A percentile compares a stretch with the other conserved stretches of the same genome.
These are phyloP conservation scores for Lepeophtheirus nordmannii DNA, from an alignment of 2,888 invertebrate genomes.

Conservation along the genomic window DNA sequence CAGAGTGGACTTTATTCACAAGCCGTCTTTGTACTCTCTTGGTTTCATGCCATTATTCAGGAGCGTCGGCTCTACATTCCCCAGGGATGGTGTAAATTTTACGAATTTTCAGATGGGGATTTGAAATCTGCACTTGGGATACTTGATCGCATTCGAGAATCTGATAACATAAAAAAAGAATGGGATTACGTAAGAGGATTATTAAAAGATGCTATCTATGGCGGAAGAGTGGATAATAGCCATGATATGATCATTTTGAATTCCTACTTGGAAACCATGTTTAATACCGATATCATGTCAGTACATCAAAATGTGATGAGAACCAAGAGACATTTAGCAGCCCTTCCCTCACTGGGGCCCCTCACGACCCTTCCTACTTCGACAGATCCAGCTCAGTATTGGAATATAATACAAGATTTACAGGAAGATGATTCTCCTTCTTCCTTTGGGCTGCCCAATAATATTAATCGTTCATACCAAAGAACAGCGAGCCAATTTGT, in stretches of 20 bases:
- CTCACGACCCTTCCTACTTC: slow-evolving; percentile 42
- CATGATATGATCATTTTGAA: slow-evolving; percentile 52
- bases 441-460: slow-evolving; percentile 67
- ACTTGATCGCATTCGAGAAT: slow-evolving; percentile 37
- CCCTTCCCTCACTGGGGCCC: not conserved
- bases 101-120: slow-evolving; percentile 72
- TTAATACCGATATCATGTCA: slow-evolving; percentile 41
- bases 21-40: slow-evolving; percentile 58
- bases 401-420: slow-evolving; percentile 47
- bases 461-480: slow-evolving; percentile 71
- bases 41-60: slow-evolving; percentile 68
- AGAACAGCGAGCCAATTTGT: slow-evolving; percentile 46
- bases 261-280: slow-evolving; percentile 50
- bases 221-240: slow-evolving; percentile 63
- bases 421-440: slow-evolving; percentile 56
- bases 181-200: slow-evolving; percentile 64
- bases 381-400: slow-evolving; percentile 45
- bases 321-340: slow-evolving; percentile 38
- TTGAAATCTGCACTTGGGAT: slow-evolving; percentile 55
- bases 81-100: slow-evolving; percentile 75
- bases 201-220: slow-evolving; percentile 62
- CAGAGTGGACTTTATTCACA: slow-evolving; percentile 33
- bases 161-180: slow-evolving; percentile 26
- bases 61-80: slow-evolving; percentile 84
- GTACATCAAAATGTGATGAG: slow-evolving; percentile 42